Base-by-base conservation (phyloP, 1,140 invertebrate species). In the Himalopsyche phryganea region DNA sequence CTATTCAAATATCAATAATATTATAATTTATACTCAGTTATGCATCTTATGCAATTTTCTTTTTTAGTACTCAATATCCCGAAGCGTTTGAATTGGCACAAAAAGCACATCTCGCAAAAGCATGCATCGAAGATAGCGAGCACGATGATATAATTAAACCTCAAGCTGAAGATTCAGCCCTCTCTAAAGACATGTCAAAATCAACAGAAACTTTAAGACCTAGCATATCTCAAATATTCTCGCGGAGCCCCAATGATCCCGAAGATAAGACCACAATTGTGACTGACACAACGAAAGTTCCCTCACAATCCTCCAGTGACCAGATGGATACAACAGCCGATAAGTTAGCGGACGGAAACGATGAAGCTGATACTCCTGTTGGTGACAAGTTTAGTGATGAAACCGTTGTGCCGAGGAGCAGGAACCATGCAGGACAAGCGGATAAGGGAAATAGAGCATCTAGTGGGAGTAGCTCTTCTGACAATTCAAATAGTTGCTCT, bases 41-140 rank as follows among this genome's bases (percentile, higher is more conserved):
- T n/a, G n/a, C n/a, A n/a, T n/a, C n/a, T n/a, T n/a, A n/a, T n/a
- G n/a, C n/a, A n/a, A n/a, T n/a, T n/a, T n/a, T n/a, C n/a, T 36
- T 56, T 75, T 75, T 19, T 68, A 78, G 76, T 48, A 80, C 85
- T 36, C 91, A 94, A 68, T 93, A 94, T 80, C 91, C 93, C 19
- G 84, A 92, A 68, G 89, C 88, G n/a, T 94, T 90, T 67, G 71
- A 77, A 75, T 71, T 82, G 58, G 86, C 86, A 0, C 78, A 86
- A 38, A 81, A 82, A 48, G 69, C 76, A 45, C 74, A 78, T 0
- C 60, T 82, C 61, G 81, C 81, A 0, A 84, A 85, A 70, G 81
- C 83, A 68, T 69, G 68, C 54, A 82, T 78, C 14, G 70, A 81
- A 28, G 81, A 82, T 58, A 80, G 82, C 51, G 75, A 79, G 6